Conservation (phyloP, 2,888 invertebrate genomes). For the Tiliacea citrago region DNA sequence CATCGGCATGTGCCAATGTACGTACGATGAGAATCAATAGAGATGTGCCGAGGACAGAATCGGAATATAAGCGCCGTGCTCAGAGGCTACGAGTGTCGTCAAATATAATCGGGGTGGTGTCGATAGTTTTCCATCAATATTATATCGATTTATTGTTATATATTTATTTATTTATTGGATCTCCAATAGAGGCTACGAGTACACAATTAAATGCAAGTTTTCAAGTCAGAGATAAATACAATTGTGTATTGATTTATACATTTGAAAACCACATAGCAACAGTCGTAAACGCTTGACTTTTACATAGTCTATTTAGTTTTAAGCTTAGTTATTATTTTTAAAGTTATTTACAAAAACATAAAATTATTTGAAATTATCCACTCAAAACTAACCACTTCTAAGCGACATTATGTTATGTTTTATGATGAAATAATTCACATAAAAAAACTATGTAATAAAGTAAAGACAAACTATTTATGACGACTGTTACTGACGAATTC, state of each 20-base stretch:
- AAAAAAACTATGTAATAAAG: no score
- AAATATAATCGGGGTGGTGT: neutral
- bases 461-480: no score
- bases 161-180: no score
- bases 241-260: no score
- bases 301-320: neutral
- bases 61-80: conserved; percentile 56
- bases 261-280: neutral
- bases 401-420: no score
- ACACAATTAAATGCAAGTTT: no score
- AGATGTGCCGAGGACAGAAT: conserved; percentile 52
- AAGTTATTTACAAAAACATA: neutral
- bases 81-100: conserved; percentile 31
- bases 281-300: neutral
- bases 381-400: neutral
- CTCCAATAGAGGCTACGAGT: no score
- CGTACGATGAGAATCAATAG: conserved; percentile 57
- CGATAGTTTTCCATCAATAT: conserved; percentile 23
- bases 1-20: conserved; percentile 23
- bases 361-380: neutral
- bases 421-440: no score
- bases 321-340: neutral
- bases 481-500: no score
- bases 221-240: no score
- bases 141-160: no score